Percentiles rank a stretch among this genome's conserved stretches.
Evolutionary conservation across 2,888 invertebrate genomes (phyloP).

Genomic region (Cinara cedri): DNA sequence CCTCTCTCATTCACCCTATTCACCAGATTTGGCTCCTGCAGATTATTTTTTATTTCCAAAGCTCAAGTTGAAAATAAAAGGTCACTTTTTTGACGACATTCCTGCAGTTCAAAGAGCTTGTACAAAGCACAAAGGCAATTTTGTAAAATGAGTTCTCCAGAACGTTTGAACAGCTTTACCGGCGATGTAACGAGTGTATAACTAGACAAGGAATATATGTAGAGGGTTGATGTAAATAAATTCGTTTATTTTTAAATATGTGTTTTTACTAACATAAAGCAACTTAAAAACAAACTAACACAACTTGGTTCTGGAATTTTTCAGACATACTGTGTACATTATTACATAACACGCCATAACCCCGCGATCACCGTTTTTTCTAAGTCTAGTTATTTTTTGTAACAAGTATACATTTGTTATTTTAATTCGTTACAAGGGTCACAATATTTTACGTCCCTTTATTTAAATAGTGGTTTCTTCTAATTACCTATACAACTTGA

Average conservation of each 20-base stretch:
- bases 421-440: no score
- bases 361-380: no score
- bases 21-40: no score
- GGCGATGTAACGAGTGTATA: neutral
- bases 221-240: neutral
- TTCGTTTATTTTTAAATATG: neutral
- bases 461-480: slow-evolving; percentile 8
- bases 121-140: no score
- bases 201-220: neutral
- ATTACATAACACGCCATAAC: no score
- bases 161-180: neutral
- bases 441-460: no score
- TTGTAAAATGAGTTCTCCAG: neutral
- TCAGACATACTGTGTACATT: neutral
- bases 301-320: neutral
- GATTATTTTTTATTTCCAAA: neutral
- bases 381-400: no score
- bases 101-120: no score
- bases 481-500: neutral
- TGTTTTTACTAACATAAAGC: neutral
- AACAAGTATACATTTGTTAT: no score
- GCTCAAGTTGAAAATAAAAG: neutral
- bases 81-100: neutral
- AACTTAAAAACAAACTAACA: no score
- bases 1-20: neutral